phyloP scores from a whole-genome alignment of 2,113 vertebrate species.

The Anthoscopus minutus region DNA sequence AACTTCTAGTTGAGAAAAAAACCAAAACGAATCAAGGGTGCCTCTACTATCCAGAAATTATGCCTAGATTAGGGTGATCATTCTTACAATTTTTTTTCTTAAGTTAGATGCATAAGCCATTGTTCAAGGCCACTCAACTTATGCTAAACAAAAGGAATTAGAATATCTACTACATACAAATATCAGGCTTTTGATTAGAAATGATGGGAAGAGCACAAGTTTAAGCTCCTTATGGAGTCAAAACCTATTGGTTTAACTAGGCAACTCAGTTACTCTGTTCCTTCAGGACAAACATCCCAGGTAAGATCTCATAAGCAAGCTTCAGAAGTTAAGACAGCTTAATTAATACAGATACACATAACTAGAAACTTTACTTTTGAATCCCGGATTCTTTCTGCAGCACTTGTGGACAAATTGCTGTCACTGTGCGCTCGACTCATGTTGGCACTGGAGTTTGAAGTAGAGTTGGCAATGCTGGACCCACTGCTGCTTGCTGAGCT shows the following conservation, averaged over 20 bases:
- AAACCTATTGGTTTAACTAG: background rate
- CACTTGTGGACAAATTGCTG: conserved; percentile 89
- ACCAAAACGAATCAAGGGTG: background rate
- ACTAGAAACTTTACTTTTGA: conserved; percentile 84
- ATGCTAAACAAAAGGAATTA: background rate
- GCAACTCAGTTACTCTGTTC: background rate
- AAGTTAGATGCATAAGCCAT: background rate
- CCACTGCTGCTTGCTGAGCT: conserved; percentile 90
- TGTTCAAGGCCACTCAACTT: background rate
- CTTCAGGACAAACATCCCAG: background rate
- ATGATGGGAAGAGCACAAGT: background rate
- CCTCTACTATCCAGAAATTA: background rate
- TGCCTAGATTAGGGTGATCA: background rate
- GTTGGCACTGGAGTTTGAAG: conserved; percentile 89
- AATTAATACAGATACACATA: background rate
- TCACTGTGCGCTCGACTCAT: conserved; percentile 96
- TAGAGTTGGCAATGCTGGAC: conserved; percentile 79
- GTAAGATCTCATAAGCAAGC: background rate
- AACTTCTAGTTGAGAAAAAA: background rate
- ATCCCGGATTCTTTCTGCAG: conserved; percentile 95
- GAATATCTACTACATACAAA: background rate
- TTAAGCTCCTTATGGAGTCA: background rate
- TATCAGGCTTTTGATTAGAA: background rate
- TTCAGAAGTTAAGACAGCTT: background rate
- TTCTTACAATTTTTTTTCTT: background rate